Percentiles rank a stretch among this genome's conserved stretches.
phyloP scores from a whole-genome alignment of 1,140 invertebrate genomes.

The Tetraneura akinire region DNA sequence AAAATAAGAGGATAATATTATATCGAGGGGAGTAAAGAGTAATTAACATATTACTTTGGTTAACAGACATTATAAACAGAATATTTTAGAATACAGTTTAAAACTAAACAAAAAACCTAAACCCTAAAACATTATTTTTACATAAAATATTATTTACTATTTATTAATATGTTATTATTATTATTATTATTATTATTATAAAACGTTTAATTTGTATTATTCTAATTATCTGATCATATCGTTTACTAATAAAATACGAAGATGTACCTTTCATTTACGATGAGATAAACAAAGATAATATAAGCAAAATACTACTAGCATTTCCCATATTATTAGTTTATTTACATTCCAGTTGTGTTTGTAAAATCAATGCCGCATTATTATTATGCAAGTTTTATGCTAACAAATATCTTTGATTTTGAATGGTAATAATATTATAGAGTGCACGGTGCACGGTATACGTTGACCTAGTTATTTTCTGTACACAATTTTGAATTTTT shows the following conservation, averaged over 20 bases:
- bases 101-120: no score
- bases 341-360: slow-evolving; percentile 38
- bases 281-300: slow-evolving; percentile 17
- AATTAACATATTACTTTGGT: no score
- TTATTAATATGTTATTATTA: background rate
- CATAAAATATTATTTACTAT: no score
- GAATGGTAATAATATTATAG: slow-evolving; percentile 21
- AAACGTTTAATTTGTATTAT: slow-evolving; percentile 11
- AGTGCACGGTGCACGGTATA: slow-evolving; percentile 17
- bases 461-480: slow-evolving; percentile 21
- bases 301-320: slow-evolving; percentile 1
- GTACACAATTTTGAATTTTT: slow-evolving; percentile 23
- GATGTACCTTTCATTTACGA: slow-evolving; percentile 1
- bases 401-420: slow-evolving; percentile 34
- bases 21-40: background rate
- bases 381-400: slow-evolving; percentile 25
- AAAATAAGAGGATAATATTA: no score
- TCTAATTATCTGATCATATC: background rate
- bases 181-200: background rate
- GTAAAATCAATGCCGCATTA: slow-evolving; percentile 32
- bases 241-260: slow-evolving; percentile 15
- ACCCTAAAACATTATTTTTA: no score
- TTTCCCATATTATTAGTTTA: slow-evolving; percentile 8
- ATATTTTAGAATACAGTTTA: no score
- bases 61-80: no score